A percentile compares a stretch with the other conserved stretches of the same genome.
These are phyloP conservation scores for Ectemnius continuus DNA, from an alignment of 2,888 invertebrate genomes.

Conservation along the genomic window DNA sequence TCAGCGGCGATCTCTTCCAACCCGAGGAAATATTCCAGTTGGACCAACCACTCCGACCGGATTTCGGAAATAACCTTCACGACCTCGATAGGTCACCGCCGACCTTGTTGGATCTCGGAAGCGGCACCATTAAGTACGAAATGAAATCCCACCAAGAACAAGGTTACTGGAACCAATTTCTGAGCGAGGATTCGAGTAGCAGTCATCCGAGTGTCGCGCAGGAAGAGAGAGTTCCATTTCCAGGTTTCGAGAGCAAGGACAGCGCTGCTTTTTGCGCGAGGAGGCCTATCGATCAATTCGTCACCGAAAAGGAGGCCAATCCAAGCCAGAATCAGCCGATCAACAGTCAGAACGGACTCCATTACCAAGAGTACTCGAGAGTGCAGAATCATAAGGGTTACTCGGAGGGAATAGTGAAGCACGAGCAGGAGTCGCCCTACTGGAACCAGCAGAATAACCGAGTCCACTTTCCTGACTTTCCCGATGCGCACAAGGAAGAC, in stretches of 20 bases:
- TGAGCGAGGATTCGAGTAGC: conserved; percentile 76
- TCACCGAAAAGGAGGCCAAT: conserved; percentile 55
- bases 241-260: conserved; percentile 66
- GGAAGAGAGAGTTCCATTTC: conserved; percentile 73
- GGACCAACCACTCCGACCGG: conserved; percentile 85
- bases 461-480: conserved; percentile 59
- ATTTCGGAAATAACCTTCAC: conserved; percentile 79
- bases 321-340: conserved; percentile 48
- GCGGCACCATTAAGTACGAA: conserved; percentile 84
- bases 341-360: conserved; percentile 33
- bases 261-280: conserved; percentile 53
- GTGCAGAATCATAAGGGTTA: conserved; percentile 53
- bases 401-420: conserved; percentile 46
- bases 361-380: conserved; percentile 56
- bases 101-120: conserved; percentile 85
- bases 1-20: conserved; percentile 85
- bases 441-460: conserved; percentile 66
- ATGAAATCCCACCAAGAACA: conserved; percentile 79
- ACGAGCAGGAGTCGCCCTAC: conserved; percentile 56
- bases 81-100: conserved; percentile 82
- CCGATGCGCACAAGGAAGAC: conserved; percentile 58
- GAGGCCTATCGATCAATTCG: conserved; percentile 53
- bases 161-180: conserved; percentile 75
- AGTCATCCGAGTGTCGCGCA: conserved; percentile 77
- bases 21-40: conserved; percentile 89